Conservation (phyloP, 2,888 invertebrate genomes). For the Cerceris rybyensis region DNA sequence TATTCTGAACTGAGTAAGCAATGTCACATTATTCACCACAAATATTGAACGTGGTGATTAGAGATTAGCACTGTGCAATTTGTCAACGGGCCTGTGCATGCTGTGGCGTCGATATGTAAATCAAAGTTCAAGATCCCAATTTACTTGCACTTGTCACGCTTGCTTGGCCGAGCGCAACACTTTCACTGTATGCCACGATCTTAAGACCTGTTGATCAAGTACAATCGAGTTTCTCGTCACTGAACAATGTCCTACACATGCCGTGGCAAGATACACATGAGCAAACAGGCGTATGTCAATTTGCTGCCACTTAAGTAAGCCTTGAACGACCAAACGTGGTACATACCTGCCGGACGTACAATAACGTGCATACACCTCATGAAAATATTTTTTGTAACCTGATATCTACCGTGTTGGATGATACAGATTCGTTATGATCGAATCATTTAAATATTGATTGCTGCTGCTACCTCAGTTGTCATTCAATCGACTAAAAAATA, state of each 20-base stretch:
- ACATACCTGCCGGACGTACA: slow-evolving; percentile 16
- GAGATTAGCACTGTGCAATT: slow-evolving; percentile 37
- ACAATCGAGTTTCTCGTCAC: slow-evolving; percentile 57
- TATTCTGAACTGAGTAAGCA: too few relatives aligned
- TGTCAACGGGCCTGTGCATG: slow-evolving; percentile 14
- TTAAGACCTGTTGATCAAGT: slow-evolving; percentile 69
- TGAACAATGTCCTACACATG: slow-evolving; percentile 60
- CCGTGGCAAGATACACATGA: slow-evolving; percentile 26
- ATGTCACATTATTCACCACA: background rate
- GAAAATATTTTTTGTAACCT: slow-evolving; percentile 1
- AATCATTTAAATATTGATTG: too few relatives aligned
- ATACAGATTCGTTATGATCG: too few relatives aligned
- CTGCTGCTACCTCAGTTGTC: too few relatives aligned
- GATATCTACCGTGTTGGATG: too few relatives aligned
- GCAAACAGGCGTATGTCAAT: slow-evolving; percentile 50
- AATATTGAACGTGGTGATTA: slow-evolving; percentile 14
- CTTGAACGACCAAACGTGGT: background rate
- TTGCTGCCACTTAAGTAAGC: slow-evolving; percentile 49
- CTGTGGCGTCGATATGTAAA: slow-evolving; percentile 37
- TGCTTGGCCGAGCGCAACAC: slow-evolving; percentile 57
- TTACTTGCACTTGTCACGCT: slow-evolving; percentile 67
- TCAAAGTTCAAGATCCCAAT: slow-evolving; percentile 69
- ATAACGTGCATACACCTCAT: slow-evolving; percentile 21
- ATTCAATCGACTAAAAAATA: too few relatives aligned
- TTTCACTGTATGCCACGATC: slow-evolving; percentile 56